These are phyloP conservation scores for Glaucidium brasilianum DNA, from an alignment of 2,113 vertebrate species.

Conservation along the genomic window DNA sequence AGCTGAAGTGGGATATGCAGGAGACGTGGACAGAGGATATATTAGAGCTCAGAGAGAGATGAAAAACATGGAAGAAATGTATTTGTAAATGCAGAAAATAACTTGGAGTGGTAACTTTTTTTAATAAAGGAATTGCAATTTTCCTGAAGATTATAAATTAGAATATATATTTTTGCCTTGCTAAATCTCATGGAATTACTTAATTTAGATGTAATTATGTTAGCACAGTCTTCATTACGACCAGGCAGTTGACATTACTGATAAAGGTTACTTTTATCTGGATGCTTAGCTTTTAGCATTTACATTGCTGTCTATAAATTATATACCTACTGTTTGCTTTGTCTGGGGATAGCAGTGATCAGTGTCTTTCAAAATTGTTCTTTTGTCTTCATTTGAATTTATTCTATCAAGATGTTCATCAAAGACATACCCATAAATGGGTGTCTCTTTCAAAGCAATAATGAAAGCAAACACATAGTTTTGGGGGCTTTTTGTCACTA, in stretches of 20 bases:
- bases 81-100: neutral
- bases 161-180: neutral
- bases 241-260: neutral
- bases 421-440: neutral
- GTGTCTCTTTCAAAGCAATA: neutral
- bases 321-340: neutral
- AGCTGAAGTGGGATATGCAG: neutral
- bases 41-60: neutral
- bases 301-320: neutral
- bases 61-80: neutral
- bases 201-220: neutral
- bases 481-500: neutral
- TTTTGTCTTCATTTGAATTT: neutral
- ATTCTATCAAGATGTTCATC: neutral
- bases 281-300: neutral
- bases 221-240: neutral
- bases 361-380: neutral
- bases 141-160: neutral
- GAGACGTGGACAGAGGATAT: neutral
- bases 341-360: neutral
- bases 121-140: neutral
- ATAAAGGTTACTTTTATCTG: neutral
- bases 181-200: neutral
- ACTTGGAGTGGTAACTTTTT: neutral
- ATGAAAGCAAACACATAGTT: neutral